Base-by-base conservation (phyloP, 2,797 vertebrate genomes). In the Sebastes miniatus region DNA sequence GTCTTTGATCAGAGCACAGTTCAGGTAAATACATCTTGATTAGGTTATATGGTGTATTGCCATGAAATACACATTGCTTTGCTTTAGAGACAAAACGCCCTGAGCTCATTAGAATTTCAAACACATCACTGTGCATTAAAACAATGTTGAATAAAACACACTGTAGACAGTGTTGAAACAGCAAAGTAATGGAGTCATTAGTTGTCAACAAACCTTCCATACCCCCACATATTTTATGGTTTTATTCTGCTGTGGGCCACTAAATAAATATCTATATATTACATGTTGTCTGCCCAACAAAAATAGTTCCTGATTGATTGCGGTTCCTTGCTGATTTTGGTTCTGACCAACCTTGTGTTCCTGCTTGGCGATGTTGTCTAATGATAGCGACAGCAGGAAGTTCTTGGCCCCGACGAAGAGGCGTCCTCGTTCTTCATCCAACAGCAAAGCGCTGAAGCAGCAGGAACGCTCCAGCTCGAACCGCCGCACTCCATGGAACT, bases 351-450 rank as follows among this genome's bases (percentile, higher is more conserved):
- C 98, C 97, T 97, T 97, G 79, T 97, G 97, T 83, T 97, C 95
- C 73, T 95, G 93, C 86, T 97, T 98, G 92, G 94, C 96, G 76
- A 99, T 99, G 93, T 99, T 97, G 79, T 99, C 98, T 89, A 99
- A 87, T 61, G 96, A 97, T 50, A 99, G 96, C 1, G 98, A 99
- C 64, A 97, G 93, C 89, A 99, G 94, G 47, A 97, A 96, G 92
- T 99, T 99, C 91, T 97, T 96, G 0, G 97, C 97, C 0, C 98
- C 98, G 0, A 97, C 97, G 0, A 99, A 99, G 36, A 99, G 96
- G 11, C 98, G 96, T 0, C 98, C 97, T 0, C 97, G 92, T 81
- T 99, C 98, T 91, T 99, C 98, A 0, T 99, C 98, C 93, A 99
- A 81, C 80, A 99, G 94, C 91, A 99, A 92, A 9, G 96, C 92